Conservation (phyloP, 2,888 invertebrate genomes). For the Apeira syringaria region DNA sequence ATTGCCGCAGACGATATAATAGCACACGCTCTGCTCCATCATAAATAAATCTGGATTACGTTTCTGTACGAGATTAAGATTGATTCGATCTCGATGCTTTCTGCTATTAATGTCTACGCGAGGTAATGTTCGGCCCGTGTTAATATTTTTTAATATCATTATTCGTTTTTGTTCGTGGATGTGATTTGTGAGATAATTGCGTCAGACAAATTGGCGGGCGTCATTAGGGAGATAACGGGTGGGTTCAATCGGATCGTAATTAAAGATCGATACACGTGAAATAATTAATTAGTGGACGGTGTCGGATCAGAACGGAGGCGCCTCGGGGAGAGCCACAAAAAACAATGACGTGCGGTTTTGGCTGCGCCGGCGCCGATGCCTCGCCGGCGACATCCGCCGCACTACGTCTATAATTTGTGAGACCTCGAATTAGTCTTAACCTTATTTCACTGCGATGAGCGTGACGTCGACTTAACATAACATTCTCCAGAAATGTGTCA, state of each 20-base stretch:
- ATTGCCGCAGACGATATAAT: constrained; percentile 83
- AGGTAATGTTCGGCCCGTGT: constrained; percentile 73
- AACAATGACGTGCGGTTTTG: constrained; percentile 82
- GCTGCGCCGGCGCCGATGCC: constrained; percentile 72
- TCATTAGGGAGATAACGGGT: constrained; percentile 77
- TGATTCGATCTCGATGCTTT: constrained; percentile 81
- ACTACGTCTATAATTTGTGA: constrained; percentile 77
- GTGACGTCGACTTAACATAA: constrained; percentile 70
- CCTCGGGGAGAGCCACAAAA: constrained; percentile 73
- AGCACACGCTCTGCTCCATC: constrained; percentile 79
- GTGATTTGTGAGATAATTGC: constrained; percentile 78
- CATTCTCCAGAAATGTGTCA: constrained; percentile 75
- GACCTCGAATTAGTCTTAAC: constrained; percentile 81
- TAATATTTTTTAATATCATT: constrained; percentile 75
- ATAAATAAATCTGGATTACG: constrained; percentile 84
- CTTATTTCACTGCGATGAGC: constrained; percentile 72
- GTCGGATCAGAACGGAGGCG: constrained; percentile 64
- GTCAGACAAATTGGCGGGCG: constrained; percentile 77
- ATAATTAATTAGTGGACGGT: constrained; percentile 79
- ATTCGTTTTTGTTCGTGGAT: constrained; percentile 66
- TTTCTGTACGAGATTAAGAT: constrained; percentile 82
- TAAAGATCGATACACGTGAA: constrained; percentile 83
- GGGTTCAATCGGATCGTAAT: constrained; percentile 71
- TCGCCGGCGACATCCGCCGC: constrained; percentile 75
- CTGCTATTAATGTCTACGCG: constrained; percentile 75